Base-by-base conservation (phyloP, 1,140 invertebrate genomes). In the Drosophila parabipectinata region DNA sequence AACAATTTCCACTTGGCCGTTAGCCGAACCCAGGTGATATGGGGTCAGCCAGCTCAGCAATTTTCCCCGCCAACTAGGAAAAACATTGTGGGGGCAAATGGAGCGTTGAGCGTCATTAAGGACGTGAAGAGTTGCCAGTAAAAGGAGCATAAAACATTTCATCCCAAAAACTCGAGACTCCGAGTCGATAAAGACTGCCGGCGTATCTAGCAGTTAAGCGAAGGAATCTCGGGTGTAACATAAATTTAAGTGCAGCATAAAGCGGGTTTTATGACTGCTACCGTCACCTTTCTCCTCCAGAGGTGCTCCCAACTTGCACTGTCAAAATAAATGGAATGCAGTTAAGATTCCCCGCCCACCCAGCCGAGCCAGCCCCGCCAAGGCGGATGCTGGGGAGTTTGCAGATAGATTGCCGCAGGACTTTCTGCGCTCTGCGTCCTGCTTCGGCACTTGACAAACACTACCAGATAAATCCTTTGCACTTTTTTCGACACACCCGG, bases 211-310 rank as follows among this genome's bases (percentile, higher is more conserved):
- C 68, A 63, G 78, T 85, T 85, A 87, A 88, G 64, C 59, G n/a
- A 54, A 72, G 75, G 72, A 88, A 87, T 88, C 83, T 88, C 84
- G 72, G 69, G 84, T 79, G 83, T 83, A 88, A 83, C 83, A 88
- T 88, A 88, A 83, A 88, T 88, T 89, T 88, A 83, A 88, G 79
- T 88, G 84, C 84, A 77, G 71, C 78, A 87, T 88, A 83, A 88
- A 89, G 79, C 79, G 72, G 57, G 58, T 79, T 88, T 88, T 88
- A 89, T 89, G 84, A 71, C 77, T 57, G 55, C 67, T 18, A 63
- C 53, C 64, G 66, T 57, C 71, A 56, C 55, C 64, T 58, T 39
- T 15, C 14, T 37, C 24, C 28, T 4, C 18, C 15, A 1, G 50
- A 54, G 77, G 51, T 67, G 21, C 63, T 28, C 26, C 26, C 5